Evolutionary conservation across 2,888 invertebrate genomes (phyloP).

Genomic region (Phytoseiulus persimilis): DNA sequence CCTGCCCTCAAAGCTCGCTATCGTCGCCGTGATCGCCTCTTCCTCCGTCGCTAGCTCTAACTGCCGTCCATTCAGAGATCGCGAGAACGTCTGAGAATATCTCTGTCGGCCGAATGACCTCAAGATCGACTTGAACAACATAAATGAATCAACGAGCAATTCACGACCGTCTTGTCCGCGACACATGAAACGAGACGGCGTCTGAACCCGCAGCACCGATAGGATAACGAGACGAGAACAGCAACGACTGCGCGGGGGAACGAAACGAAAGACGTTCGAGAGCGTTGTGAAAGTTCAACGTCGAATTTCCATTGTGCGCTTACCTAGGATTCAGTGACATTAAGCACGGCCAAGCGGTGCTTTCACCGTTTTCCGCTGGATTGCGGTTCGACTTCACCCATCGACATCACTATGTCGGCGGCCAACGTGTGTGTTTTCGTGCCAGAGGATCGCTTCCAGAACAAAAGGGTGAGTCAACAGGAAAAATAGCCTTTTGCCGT

Average conservation of each 20-base stretch:
- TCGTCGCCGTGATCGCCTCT: not conserved
- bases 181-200: not conserved
- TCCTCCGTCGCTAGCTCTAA: not conserved
- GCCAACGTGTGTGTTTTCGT: constrained; percentile 33
- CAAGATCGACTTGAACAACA: not conserved
- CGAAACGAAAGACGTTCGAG: not conserved
- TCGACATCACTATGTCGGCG: constrained; percentile 29
- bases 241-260: not conserved
- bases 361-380: not conserved
- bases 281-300: not conserved
- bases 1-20: not conserved
- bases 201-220: not conserved
- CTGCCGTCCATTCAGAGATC: not conserved
- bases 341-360: not conserved
- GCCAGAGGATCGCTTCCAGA: constrained; percentile 28
- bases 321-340: constrained; percentile 33
- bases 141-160: not conserved
- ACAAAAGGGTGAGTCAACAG: not conserved
- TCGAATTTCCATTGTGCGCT: not conserved
- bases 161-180: not conserved
- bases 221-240: not conserved
- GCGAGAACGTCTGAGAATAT: not conserved
- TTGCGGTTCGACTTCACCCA: not conserved
- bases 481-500: not conserved
- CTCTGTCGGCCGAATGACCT: not conserved